Conservation (phyloP, 2,113 vertebrate genomes). For the Catharus minimus region DNA sequence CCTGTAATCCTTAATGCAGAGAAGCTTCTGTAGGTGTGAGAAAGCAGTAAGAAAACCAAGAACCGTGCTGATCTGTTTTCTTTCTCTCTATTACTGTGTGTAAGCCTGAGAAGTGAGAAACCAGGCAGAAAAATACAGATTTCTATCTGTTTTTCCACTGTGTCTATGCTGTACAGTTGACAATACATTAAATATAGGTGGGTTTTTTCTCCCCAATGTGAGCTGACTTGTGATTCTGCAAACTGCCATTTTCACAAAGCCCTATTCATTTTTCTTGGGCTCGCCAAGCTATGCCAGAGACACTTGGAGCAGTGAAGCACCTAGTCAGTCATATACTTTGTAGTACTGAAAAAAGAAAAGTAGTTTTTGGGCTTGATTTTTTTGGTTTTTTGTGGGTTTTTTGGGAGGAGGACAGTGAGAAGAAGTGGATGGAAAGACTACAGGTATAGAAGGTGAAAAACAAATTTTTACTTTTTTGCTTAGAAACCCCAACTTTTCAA, state of each 20-base stretch:
- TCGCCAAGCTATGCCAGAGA: not conserved
- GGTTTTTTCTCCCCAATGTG: not conserved
- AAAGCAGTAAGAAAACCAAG: not conserved
- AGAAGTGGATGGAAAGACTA: not conserved
- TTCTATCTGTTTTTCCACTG: not conserved
- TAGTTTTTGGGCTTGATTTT: not conserved
- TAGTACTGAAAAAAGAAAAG: not conserved
- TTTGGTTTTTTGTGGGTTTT: not conserved
- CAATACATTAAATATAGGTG: not conserved
- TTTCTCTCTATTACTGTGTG: not conserved
- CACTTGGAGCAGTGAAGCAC: not conserved
- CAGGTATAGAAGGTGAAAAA: not conserved
- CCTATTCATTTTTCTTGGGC: not conserved
- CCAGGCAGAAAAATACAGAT: not conserved
- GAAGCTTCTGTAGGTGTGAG: not conserved
- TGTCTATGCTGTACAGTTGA: not conserved
- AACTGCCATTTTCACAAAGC: not conserved
- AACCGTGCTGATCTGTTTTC: not conserved
- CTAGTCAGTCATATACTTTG: not conserved
- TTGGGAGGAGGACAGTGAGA: not conserved
- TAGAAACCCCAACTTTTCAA: not conserved
- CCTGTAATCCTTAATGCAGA: not conserved
- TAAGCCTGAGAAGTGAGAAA: not conserved
- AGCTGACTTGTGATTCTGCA: not conserved
- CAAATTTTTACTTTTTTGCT: not conserved